Evolutionary conservation across 2,797 vertebrate species (phyloP).

Genomic region (Decapterus maruadsi): DNA sequence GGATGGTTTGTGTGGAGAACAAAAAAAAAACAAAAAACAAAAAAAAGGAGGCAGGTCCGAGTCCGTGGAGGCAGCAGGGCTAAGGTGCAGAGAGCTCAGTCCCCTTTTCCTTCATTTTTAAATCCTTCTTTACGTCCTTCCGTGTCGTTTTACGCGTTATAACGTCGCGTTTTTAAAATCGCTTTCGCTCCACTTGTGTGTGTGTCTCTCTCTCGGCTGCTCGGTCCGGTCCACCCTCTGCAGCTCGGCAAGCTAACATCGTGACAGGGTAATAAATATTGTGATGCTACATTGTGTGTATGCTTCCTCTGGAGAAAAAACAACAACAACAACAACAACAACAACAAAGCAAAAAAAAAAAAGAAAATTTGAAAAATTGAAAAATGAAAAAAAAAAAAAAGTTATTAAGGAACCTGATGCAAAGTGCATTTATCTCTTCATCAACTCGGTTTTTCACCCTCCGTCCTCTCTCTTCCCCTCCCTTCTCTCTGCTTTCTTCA

Average conservation of each 20-base stretch:
- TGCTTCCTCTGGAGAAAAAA: conserved; percentile 84
- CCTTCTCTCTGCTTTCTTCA: conserved; percentile 12
- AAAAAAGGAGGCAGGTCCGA: conserved; percentile 84
- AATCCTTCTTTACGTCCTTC: conserved; percentile 49
- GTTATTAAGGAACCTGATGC: conserved; percentile 90
- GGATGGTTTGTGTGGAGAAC: conserved; percentile 83
- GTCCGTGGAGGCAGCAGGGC: conserved; percentile 87
- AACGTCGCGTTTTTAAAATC: conserved; percentile 20
- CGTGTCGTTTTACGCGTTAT: not conserved
- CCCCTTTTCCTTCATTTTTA: conserved; percentile 77
- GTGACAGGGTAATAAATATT: conserved; percentile 92
- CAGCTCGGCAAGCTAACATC: conserved; percentile 86
- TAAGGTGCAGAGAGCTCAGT: conserved; percentile 85
- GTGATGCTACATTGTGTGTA: conserved; percentile 91
- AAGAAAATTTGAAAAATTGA: too few species aligned
- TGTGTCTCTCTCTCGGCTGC: conserved; percentile 64
- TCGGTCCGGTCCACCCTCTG: conserved; percentile 78
- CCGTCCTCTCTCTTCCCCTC: conserved; percentile 22
- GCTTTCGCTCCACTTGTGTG: conserved; percentile 72
- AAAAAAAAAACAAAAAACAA: not conserved
- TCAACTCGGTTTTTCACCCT: conserved; percentile 56
- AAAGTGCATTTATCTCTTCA: conserved; percentile 89
- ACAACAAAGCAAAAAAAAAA: conserved; percentile 9
- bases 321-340: conserved; percentile 49
- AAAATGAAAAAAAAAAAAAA: conserved; percentile 64